A percentile compares a stretch with the other conserved stretches of the same genome.
Evolutionary conservation across 2,888 invertebrate species (phyloP).

Genomic region (Aleiodes testaceus): DNA sequence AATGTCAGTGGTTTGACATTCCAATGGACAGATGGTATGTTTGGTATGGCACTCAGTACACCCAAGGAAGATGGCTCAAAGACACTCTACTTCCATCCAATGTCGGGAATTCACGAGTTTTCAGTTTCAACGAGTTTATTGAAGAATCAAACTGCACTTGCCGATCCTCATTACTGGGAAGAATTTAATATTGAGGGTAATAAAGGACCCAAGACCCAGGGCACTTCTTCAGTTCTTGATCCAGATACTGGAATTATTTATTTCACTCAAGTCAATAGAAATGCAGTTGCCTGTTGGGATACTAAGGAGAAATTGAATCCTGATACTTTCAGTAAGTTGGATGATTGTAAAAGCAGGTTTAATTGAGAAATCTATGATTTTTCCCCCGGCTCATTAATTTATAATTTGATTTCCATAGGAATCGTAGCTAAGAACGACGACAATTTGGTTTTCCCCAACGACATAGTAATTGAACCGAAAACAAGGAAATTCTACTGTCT

Average conservation of each 20-base stretch:
- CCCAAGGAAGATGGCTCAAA: conserved; percentile 76
- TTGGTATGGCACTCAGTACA: conserved; percentile 81
- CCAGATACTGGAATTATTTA: conserved; percentile 81
- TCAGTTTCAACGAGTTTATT: conserved; percentile 83
- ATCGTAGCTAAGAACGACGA: conserved; percentile 81
- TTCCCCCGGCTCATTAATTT: background rate
- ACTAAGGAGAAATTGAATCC: conserved; percentile 78
- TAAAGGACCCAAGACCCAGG: conserved; percentile 82
- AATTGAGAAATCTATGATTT: background rate
- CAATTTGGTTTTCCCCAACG: conserved; percentile 84
- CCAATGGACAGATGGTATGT: conserved; percentile 91
- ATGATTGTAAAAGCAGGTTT: background rate
- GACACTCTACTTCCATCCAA: conserved; percentile 87
- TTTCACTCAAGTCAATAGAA: conserved; percentile 84
- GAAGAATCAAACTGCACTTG: conserved; percentile 82
- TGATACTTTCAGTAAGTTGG: conserved; percentile 74
- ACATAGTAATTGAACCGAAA: conserved; percentile 73
- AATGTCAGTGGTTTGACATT: conserved; percentile 86
- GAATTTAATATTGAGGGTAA: conserved; percentile 82
- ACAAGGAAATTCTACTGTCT: conserved; percentile 62
- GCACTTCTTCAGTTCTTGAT: conserved; percentile 84
- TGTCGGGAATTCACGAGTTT: conserved; percentile 87
- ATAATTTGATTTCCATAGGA: conserved; percentile 72
- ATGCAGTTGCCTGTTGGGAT: conserved; percentile 89
- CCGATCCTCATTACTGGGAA: conserved; percentile 80